phyloP scores from a whole-genome alignment of 2,888 invertebrate genomes.

The Harpalus rubripes region DNA sequence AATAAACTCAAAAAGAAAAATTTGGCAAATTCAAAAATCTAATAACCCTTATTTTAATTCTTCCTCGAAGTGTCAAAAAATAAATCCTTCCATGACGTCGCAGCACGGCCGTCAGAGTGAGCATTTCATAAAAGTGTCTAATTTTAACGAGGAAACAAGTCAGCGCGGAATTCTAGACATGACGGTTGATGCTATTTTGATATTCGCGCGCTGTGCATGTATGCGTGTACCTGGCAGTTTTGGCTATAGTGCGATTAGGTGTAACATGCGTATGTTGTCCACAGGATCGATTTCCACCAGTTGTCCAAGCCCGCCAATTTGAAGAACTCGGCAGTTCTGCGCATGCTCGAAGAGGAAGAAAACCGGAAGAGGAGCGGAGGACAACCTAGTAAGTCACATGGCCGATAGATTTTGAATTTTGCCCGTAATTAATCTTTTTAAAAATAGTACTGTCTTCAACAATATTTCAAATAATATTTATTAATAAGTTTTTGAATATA shows the following conservation, averaged over 20 bases:
- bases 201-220: slow-evolving; percentile 42
- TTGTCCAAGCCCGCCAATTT: slow-evolving; percentile 88
- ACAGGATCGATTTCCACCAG: slow-evolving; percentile 88
- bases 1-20: neutral
- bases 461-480: too few species aligned
- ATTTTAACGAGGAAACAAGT: slow-evolving; percentile 64
- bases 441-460: neutral
- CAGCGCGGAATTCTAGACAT: slow-evolving; percentile 62
- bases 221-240: slow-evolving; percentile 60
- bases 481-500: neutral
- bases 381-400: slow-evolving; percentile 80
- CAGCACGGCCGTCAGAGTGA: slow-evolving; percentile 10
- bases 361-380: slow-evolving; percentile 83
- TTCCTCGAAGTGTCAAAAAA: slow-evolving; percentile 25
- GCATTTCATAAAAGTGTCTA: slow-evolving; percentile 64
- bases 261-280: slow-evolving; percentile 46
- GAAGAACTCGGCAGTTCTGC: slow-evolving; percentile 91
- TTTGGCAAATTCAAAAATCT: neutral
- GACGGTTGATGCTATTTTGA: slow-evolving; percentile 62
- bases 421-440: neutral
- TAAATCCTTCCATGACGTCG: slow-evolving; percentile 20
- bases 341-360: slow-evolving; percentile 92
- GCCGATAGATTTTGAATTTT: neutral
- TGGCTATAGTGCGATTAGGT: slow-evolving; percentile 8
- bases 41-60: slow-evolving; percentile 18